Conservation (phyloP, 1,140 invertebrate species). For the Macrobrachium rosenbergii region DNA sequence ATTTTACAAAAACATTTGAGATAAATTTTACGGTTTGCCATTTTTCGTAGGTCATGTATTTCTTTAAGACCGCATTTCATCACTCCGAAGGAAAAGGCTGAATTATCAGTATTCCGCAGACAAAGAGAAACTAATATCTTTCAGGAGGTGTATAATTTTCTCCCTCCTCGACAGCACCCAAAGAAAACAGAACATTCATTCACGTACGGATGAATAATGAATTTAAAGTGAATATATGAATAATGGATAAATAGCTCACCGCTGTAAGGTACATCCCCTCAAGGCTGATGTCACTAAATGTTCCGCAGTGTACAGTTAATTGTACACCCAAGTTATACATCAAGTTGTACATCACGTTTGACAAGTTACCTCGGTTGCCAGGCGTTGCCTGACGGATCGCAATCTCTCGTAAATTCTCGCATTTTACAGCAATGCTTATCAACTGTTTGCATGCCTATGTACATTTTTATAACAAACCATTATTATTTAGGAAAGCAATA, state of each 20-base stretch:
- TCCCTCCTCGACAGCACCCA: background rate
- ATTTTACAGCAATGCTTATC: no score
- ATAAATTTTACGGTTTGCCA: no score
- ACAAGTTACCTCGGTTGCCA: background rate
- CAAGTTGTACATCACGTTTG: background rate
- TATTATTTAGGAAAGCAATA: no score
- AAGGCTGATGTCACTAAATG: conserved; percentile 11
- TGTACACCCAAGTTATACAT: conserved; percentile 29
- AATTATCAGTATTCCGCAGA: no score
- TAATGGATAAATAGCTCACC: conserved; percentile 2
- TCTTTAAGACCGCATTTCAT: no score
- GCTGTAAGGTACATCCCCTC: conserved; percentile 4
- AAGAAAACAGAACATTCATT: background rate
- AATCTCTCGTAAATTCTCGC: no score
- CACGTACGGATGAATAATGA: background rate
- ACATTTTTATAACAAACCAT: no score
- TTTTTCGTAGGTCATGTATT: no score
- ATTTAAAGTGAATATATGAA: conserved; percentile 6
- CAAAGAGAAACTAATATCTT: no score
- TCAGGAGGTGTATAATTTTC: background rate
- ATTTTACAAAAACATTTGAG: no score
- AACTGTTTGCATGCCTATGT: no score
- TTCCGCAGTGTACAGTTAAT: conserved; percentile 18
- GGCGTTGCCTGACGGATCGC: background rate
- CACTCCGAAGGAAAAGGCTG: no score